Percentiles rank a stretch among this genome's conserved stretches.
Conservation (phyloP, 2,797 vertebrate genomes). For the Enteromius thamalakanensis region DNA sequence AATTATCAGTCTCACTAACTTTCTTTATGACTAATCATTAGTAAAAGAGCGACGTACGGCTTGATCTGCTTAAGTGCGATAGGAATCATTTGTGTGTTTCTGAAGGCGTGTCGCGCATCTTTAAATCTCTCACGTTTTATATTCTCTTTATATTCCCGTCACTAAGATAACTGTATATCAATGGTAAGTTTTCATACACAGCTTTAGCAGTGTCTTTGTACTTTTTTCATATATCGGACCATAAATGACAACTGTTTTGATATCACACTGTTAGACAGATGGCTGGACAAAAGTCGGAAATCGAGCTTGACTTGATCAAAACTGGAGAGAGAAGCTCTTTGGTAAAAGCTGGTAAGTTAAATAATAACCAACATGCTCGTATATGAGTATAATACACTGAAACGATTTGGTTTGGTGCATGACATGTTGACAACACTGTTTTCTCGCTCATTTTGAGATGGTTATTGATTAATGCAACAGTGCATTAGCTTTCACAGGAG, state of each 20-base stretch:
- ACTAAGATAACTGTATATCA: not conserved
- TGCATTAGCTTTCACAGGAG: slow-evolving; percentile 18
- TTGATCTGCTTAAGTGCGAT: not conserved
- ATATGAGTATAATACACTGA: not conserved
- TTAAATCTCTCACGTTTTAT: not conserved
- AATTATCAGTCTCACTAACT: not conserved
- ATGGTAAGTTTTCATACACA: slow-evolving; percentile 29
- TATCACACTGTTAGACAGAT: slow-evolving; percentile 64
- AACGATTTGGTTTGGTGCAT: slow-evolving; percentile 14
- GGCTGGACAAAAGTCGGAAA: slow-evolving; percentile 75
- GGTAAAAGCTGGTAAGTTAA: slow-evolving; percentile 73
- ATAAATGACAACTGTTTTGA: slow-evolving; percentile 1
- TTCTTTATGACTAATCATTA: not conserved
- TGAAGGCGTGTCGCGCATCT: slow-evolving; percentile 10
- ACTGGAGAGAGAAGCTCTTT: slow-evolving; percentile 80
- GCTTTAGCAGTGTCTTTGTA: slow-evolving; percentile 12
- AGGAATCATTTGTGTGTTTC: not conserved
- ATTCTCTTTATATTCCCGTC: not conserved
- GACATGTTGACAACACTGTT: slow-evolving; percentile 22
- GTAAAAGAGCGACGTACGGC: not conserved
- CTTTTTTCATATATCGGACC: not conserved
- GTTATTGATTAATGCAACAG: slow-evolving; percentile 22
- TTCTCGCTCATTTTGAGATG: slow-evolving; percentile 13
- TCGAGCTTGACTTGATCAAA: slow-evolving; percentile 76
- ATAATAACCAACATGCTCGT: not conserved